Conservation (phyloP, 2,797 vertebrate genomes). For the Mycteria americana region DNA sequence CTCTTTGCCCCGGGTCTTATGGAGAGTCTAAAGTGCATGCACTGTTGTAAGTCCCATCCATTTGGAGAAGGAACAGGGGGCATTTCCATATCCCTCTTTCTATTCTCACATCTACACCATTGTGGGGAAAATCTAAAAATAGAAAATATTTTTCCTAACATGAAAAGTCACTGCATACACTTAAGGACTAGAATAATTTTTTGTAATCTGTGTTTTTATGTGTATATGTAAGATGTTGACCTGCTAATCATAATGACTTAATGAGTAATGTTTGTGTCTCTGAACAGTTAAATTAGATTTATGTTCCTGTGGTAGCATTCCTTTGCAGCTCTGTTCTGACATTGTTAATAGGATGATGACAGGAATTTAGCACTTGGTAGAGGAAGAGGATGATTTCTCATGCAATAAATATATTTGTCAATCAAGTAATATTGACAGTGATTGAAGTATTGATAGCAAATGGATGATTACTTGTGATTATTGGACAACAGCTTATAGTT, state of each 20-base stretch:
- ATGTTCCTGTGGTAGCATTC: background rate
- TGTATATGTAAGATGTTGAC: background rate
- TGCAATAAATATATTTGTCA: background rate
- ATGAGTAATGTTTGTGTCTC: background rate
- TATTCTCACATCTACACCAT: background rate
- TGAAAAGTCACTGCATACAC: background rate
- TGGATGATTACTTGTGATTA: background rate
- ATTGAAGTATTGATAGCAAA: background rate
- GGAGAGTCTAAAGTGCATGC: background rate
- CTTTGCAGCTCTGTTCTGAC: background rate
- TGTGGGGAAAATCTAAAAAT: background rate
- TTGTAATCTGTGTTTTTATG: background rate
- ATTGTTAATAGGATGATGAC: background rate
- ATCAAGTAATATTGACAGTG: background rate
- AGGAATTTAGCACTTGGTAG: background rate
- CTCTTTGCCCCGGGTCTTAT: background rate
- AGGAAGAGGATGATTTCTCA: background rate
- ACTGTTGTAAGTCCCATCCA: rapidly evolving
- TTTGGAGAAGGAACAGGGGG: background rate
- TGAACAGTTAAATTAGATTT: background rate
- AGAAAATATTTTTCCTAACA: background rate
- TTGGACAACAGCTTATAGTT: background rate
- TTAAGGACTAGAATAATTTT: background rate
- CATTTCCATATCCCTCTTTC: background rate
- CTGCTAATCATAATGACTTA: background rate